Evolutionary conservation across 2,888 invertebrate species (phyloP).

Genomic region (Nymphalis c-album): DNA sequence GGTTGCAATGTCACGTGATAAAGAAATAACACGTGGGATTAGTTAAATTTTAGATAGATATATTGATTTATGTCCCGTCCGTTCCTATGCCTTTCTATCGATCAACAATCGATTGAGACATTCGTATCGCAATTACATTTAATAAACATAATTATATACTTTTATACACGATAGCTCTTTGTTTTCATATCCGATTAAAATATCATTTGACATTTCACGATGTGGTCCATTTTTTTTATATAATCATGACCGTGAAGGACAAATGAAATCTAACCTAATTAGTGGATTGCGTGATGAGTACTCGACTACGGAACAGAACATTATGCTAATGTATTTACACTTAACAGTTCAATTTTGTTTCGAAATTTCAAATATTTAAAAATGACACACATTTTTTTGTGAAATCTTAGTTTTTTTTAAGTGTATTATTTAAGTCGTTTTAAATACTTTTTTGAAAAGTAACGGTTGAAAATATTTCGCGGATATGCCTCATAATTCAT

Average conservation of each 20-base stretch:
- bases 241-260: not conserved
- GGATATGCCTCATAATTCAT: too few species aligned
- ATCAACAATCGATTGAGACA: not conserved
- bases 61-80: not conserved
- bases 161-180: not conserved
- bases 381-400: too few species aligned
- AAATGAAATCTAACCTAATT: not conserved
- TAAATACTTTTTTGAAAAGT: too few species aligned
- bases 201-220: slow-evolving; percentile 10
- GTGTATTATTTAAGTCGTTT: too few species aligned
- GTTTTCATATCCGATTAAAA: slow-evolving; percentile 1
- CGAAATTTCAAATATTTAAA: too few species aligned
- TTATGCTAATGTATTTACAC: too few species aligned
- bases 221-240: not conserved
- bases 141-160: too few species aligned
- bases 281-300: not conserved
- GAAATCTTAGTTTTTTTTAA: too few species aligned
- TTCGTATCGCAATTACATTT: too few species aligned
- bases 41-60: not conserved
- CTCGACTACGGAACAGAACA: not conserved
- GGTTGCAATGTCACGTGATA: too few species aligned
- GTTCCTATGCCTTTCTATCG: not conserved
- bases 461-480: too few species aligned
- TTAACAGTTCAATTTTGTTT: too few species aligned
- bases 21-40: not conserved